Evolutionary conservation across 1,140 invertebrate species (phyloP), one percentile per base, ranked within the genome.

Genomic region (Bombus ignitus): DNA sequence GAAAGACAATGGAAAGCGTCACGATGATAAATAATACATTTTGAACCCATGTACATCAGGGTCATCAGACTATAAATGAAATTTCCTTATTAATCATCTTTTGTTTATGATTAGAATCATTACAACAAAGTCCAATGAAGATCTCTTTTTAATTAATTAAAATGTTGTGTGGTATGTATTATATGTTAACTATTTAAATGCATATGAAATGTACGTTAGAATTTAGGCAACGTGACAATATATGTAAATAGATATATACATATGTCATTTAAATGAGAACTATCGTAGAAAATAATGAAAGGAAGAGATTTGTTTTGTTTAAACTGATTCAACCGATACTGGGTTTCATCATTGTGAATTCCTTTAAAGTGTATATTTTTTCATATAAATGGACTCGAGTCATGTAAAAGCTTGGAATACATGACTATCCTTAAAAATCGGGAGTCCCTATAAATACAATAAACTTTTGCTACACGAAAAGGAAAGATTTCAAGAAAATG

Each of bases 311-410:
- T 25, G 13, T 15, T 70, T 47, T 80, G 13, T 42, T 59, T 8
- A 18, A 83, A 83, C 74, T 57, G 74, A 37, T 57, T 70, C 32
- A 65, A 47, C 35, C 3, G 39, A 39, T 65, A 65, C 12, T 53
- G 1, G 9, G 28, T 65, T 44, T 22, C 42, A 28, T 75, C 39
- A n/a, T 75, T 77, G 59, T 25, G 32, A 75, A 75, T 75, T 66
- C 39, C 9, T 53, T 47, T 53, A 73, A 47, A 47, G 22, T n/a
- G 18, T 32, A 37, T 57, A 70, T 35, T 25, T 15, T 42, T n/a
- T 13, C 15, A 25, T 9, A 12, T 59, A 13, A 25, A 32, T 44
- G 12, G 35, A 47, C n/a, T 22, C 28, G 15, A 59, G 57, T 9
- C 32, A 32, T 37, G 32, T 35, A 37, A 22, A 37, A 68, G 8